Evolutionary conservation across 2,888 invertebrate genomes (phyloP), one percentile per base, ranked within the genome.

Genomic region (Aquatica leii): DNA sequence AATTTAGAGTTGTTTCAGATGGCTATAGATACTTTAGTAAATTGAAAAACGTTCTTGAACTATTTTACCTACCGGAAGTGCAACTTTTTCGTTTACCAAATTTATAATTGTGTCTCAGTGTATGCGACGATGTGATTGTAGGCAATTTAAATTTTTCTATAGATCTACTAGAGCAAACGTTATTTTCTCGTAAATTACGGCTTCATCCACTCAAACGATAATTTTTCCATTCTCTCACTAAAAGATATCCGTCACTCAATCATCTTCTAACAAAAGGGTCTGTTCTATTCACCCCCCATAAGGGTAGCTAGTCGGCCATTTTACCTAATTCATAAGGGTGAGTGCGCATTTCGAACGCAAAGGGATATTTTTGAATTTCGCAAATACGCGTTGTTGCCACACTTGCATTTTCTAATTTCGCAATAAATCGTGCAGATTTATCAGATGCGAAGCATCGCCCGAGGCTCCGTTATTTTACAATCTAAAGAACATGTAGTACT

Each of bases 251-350:
- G 61, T 61, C 60, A 60, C 54, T 59, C 66, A 59, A 66, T 62
- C 59, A 60, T 66, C 59, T 63, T 48, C 48, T 43, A 66, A 66
- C 66, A 66, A 66, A 66, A 59, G 59, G 37, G 51, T 56, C 49
- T 51, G 48, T 46, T 31, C 18, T 21, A 18, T 41, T 18, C 46
- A 41, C 46, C 55, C 53, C 21, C 50, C 20, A 35, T 46, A n/a
- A 59, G 62, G 62, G 62, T 56, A 58, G 54, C 11, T 12, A n/a
- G 17, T 55, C 53, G 54, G 41, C 46, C 59, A 48, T 57, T 53
- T 57, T 54, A 46, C 37, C 49, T 59, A 21, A 21, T 57, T 56
- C 50, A 35, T 24, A 24, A 53, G 58, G 61, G 61, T 50, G 41
- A 48, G 40, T 50, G 24, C 52, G 17, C 18, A 46, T 46, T 46